These are phyloP conservation scores for Herpailurus yagouaroundi DNA, from an alignment of 2,113 vertebrate genomes.

Conservation along the genomic window DNA sequence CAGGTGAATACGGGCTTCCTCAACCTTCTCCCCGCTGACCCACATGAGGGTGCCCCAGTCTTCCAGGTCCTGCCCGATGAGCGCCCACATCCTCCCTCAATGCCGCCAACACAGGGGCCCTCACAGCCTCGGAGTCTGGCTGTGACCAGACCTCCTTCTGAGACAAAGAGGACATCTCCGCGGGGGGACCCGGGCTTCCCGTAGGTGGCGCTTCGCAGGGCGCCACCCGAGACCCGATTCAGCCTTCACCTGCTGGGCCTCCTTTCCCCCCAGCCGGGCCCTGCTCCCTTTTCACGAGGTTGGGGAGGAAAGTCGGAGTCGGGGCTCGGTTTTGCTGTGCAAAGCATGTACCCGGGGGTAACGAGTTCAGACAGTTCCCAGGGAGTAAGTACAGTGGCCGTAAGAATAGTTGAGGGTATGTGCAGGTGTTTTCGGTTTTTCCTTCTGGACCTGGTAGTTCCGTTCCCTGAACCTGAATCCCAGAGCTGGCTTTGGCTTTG, in stretches of 20 bases:
- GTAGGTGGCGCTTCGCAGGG: not conserved
- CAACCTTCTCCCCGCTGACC: not conserved
- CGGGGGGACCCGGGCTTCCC: rapidly evolving
- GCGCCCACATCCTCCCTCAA: not conserved
- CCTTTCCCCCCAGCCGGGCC: not conserved
- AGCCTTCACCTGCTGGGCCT: not conserved
- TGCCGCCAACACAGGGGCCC: not conserved
- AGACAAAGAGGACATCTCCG: not conserved
- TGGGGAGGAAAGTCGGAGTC: not conserved
- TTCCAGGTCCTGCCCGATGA: conserved; percentile 21
- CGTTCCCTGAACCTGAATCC: not conserved
- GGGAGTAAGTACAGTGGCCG: not conserved
- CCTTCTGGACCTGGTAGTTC: not conserved
- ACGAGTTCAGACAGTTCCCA: not conserved
- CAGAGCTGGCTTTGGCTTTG: not conserved
- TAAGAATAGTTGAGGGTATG: not conserved
- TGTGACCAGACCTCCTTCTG: not conserved
- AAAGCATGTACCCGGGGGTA: not conserved
- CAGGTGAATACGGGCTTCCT: not conserved
- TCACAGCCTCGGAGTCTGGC: not conserved
- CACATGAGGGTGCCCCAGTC: not conserved
- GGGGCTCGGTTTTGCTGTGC: not conserved
- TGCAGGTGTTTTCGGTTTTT: not conserved
- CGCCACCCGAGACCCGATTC: not conserved
- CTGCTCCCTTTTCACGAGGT: not conserved